phyloP scores from a whole-genome alignment of 1,140 invertebrate species.

The Drosophila ohnishii region DNA sequence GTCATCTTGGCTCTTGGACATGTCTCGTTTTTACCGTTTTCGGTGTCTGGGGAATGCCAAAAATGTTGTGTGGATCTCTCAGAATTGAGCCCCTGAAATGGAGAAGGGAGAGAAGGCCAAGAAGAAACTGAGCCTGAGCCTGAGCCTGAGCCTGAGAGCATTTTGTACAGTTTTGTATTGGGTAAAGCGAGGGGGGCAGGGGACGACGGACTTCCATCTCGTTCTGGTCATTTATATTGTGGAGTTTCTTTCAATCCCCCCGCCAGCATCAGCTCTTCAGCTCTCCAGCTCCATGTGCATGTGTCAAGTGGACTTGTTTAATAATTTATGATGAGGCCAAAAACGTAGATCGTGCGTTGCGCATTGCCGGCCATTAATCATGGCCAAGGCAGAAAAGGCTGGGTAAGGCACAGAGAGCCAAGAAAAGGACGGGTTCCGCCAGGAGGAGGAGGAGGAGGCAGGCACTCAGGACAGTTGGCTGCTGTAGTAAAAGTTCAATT shows the following conservation, averaged over 20 bases:
- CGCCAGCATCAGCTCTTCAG: not conserved
- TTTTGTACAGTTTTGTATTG: conserved; percentile 71
- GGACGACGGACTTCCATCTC: conserved; percentile 31
- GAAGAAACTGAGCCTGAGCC: conserved; percentile 2
- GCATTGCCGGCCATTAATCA: conserved; percentile 80
- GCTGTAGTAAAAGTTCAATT: conserved; percentile 80
- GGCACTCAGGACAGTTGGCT: conserved; percentile 24
- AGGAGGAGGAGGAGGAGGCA: not conserved
- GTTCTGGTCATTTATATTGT: conserved; percentile 78
- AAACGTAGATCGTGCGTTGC: conserved; percentile 80
- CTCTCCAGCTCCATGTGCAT: conserved; percentile 51
- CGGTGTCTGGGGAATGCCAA: conserved; percentile 71
- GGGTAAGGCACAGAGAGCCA: not conserved
- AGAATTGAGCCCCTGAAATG: conserved; percentile 37
- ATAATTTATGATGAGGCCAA: conserved; percentile 81
- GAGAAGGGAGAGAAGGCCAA: not conserved
- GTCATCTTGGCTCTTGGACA: conserved; percentile 38
- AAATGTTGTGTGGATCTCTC: conserved; percentile 64
- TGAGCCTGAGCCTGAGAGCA: conserved; percentile 35
- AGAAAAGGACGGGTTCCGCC: conserved; percentile 1
- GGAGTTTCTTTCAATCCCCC: conserved; percentile 37
- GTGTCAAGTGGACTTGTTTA: conserved; percentile 81
- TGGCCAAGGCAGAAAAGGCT: conserved; percentile 49
- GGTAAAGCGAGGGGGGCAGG: not conserved
- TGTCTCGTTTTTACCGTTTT: conserved; percentile 74